Percentiles rank a stretch among this genome's conserved stretches.
phyloP scores from a whole-genome alignment of 1,140 invertebrate genomes.

The Drosophila ananassae region DNA sequence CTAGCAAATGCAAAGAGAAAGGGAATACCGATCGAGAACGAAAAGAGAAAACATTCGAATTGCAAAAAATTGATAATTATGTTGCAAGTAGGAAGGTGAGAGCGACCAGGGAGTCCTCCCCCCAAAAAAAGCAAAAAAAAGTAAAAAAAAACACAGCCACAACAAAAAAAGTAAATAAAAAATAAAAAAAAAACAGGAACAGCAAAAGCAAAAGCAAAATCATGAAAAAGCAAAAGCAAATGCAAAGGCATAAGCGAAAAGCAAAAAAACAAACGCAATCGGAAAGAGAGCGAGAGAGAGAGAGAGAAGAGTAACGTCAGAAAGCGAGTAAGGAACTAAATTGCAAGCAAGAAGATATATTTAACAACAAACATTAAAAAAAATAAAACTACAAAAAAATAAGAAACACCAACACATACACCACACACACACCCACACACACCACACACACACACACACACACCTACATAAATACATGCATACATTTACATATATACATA shows the following conservation, averaged over 20 bases:
- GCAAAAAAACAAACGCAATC: conserved; percentile 24
- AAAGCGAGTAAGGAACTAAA: conserved; percentile 40
- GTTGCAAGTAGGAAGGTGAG: not conserved
- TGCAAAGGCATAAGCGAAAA: not conserved
- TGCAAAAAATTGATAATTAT: not conserved
- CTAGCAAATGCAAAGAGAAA: not conserved
- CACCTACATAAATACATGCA: conserved; percentile 27
- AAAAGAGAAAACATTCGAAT: not conserved
- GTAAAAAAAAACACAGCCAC: conserved; percentile 3
- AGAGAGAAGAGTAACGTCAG: conserved; percentile 12
- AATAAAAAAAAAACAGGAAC: conserved; percentile 5
- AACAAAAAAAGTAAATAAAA: not conserved
- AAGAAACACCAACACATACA: conserved; percentile 8
- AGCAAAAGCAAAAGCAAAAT: conserved; percentile 13
- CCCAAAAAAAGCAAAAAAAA: not conserved
- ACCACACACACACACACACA: no score
- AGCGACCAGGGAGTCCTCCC: not conserved
- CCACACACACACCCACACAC: conserved; percentile 22
- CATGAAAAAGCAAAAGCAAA: not conserved
- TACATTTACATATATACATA: conserved; percentile 54
- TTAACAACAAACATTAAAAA: conserved; percentile 31
- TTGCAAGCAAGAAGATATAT: conserved; percentile 39
- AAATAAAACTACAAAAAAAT: conserved; percentile 12
- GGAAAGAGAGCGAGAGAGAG: conserved; percentile 10
- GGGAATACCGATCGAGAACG: not conserved